phyloP scores from a whole-genome alignment of 2,113 vertebrate species.

The Opisthocomus hoazin region DNA sequence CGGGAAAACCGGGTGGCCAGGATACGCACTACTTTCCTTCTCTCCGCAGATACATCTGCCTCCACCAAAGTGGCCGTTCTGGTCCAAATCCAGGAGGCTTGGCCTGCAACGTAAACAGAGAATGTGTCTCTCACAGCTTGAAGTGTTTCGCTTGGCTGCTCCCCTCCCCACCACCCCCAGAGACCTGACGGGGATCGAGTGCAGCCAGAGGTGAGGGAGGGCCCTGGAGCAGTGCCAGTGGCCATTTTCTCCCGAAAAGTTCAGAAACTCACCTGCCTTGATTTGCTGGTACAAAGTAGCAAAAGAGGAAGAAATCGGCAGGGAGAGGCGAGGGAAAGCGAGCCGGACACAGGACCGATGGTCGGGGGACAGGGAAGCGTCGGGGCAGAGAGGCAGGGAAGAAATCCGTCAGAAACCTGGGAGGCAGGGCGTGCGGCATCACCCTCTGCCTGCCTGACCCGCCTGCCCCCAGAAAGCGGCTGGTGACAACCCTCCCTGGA shows the following conservation, averaged over 20 bases:
- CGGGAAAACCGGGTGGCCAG: neutral
- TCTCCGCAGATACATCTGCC: neutral
- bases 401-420: neutral
- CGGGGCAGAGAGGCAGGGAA: neutral
- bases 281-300: neutral
- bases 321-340: neutral
- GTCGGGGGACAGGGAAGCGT: neutral
- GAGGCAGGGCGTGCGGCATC: rapidly evolving
- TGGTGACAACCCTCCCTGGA: neutral
- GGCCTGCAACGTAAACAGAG: slow-evolving; percentile 5
- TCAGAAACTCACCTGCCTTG: slow-evolving; percentile 19
- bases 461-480: neutral
- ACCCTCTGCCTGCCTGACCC: neutral
- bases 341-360: neutral
- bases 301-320: neutral
- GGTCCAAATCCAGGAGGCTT: slow-evolving; percentile 28
- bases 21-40: neutral
- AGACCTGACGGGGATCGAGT: neutral
- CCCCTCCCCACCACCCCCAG: neutral
- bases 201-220: slow-evolving; percentile 51
- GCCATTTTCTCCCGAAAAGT: neutral
- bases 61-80: neutral
- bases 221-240: neutral
- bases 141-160: slow-evolving; percentile 46
- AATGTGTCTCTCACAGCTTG: slow-evolving; percentile 46